These are phyloP conservation scores for Apeira syringaria DNA, from an alignment of 2,888 invertebrate genomes.

Conservation along the genomic window DNA sequence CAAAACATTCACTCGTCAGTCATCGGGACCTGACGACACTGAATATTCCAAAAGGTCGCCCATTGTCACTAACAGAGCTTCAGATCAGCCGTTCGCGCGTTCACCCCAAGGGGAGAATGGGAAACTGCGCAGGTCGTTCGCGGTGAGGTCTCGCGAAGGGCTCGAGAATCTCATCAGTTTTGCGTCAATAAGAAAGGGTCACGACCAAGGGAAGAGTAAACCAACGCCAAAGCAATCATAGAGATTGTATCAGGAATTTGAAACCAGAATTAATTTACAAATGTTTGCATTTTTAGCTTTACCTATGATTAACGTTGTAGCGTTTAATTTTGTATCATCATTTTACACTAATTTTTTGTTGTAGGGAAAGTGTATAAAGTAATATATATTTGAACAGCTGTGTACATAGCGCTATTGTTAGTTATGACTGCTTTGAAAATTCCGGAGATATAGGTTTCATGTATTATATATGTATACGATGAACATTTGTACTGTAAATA, in stretches of 20 bases:
- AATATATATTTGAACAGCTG: slow-evolving; percentile 8
- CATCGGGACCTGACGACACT: slow-evolving; percentile 52
- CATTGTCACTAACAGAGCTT: slow-evolving; percentile 44
- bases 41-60: slow-evolving; percentile 33
- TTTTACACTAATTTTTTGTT: no score
- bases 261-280: slow-evolving; percentile 4
- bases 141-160: slow-evolving; percentile 73
- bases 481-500: slow-evolving; percentile 17
- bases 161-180: slow-evolving; percentile 71
- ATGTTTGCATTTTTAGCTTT: slow-evolving; percentile 35
- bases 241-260: not conserved
- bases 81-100: slow-evolving; percentile 63
- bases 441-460: no score
- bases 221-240: slow-evolving; percentile 38
- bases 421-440: not conserved
- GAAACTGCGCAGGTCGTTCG: slow-evolving; percentile 71
- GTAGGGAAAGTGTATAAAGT: not conserved
- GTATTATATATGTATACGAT: slow-evolving; percentile 2
- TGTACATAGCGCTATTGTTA: slow-evolving; percentile 16
- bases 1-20: slow-evolving; percentile 44
- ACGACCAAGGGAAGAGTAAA: slow-evolving; percentile 56
- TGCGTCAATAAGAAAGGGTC: slow-evolving; percentile 56
- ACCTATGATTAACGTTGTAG: slow-evolving; percentile 7
- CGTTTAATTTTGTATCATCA: no score
- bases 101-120: slow-evolving; percentile 59